Base-by-base conservation (phyloP, 2,888 invertebrate species). In the Cylindroiulus punctatus region DNA sequence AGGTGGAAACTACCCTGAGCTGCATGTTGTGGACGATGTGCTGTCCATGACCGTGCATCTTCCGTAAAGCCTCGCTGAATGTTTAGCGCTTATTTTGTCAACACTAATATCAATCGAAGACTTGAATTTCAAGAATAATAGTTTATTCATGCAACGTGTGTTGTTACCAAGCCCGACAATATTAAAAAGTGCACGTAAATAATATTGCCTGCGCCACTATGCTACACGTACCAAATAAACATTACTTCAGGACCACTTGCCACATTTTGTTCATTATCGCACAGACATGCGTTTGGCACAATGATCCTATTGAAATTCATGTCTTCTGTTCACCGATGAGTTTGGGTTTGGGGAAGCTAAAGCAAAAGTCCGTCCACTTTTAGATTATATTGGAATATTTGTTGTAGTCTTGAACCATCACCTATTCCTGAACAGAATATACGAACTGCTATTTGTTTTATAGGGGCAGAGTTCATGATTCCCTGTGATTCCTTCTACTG, bases 381-480 rank as follows among this genome's bases (percentile, higher is more conserved):
- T 47, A 22, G 65, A 12, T 26, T 7, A 65, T 12, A 65, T 65
- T 52, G 0, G 26, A 12, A 65, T 22, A 26, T 65, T 65, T 65
- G 19, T n/a, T 30, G 5, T 76, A 44, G 30, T n/a, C 12, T 8
- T 12, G 44, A 44, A 44, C 14, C 44, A 44, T n/a, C 4, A 40
- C 40, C 40, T 40, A 40, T 47, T 17, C 17, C 26, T 65, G 65
- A 40, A 40, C 40, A 4, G 8, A 76, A 76, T 32, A 76, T 30
- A 17, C 30, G 14, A 76, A 76, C 30, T 76, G 30, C 17, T 76
- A 30, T 86, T 84, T 84, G 85, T 87, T 22, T 86, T 84, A 82
- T 88, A 90, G 90, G 90, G 86, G 88, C 89, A 8, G 90, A 90
- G 86, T 90, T 90, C 87, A 84, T 90, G 88, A 88, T 89, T 88